Base-by-base conservation (phyloP, 2,888 invertebrate species). In the Pheosia gnoma region DNA sequence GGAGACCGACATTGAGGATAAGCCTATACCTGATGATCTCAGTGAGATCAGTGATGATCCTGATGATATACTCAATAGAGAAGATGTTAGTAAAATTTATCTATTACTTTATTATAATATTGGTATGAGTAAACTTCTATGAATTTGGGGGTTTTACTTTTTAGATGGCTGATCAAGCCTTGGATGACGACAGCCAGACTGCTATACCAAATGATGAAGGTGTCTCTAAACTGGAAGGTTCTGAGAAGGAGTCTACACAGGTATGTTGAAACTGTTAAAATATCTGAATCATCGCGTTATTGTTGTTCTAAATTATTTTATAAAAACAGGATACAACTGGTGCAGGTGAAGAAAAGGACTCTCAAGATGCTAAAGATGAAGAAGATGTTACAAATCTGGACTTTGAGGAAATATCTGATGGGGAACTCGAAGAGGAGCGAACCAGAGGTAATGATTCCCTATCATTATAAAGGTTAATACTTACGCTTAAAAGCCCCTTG, bases 21-120 rank as follows among this genome's bases (percentile, higher is more conserved):
- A 94, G 82, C 86, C 94, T 69, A 89, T 96, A 79, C 93, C 96
- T 74, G 95, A 96, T 80, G 96, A 97, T 84, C 94, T 98, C 11
- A 98, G 97, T 86, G 98, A 98, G 88, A 97, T 98, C 66, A 97
- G 97, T 82, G 97, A 97, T 77, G 97, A 97, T 86, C 97, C 97
- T 60, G 97, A 97, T 86, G 98, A 98, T 78, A 97, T 98, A 80
- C 94, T 97, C 5, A 96, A 97, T 70, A 95, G 96, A 88, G 96
- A 96, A 78, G 97, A 97, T 85, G 94, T 94, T 81, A 88, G 88
- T 75, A 47, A 59, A 66, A 37, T 45, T 36, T 38, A 11, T 59
- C 10, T 59, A 55, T 60, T 43, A 25, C 25, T 25, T 25, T 1
- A 25, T 25, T 25, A 25, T 25, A 25, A 25, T 25, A 25, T 25